Evolutionary conservation across 2,888 invertebrate genomes (phyloP), one percentile per base, ranked within the genome.

Genomic region (Meteorus colon): DNA sequence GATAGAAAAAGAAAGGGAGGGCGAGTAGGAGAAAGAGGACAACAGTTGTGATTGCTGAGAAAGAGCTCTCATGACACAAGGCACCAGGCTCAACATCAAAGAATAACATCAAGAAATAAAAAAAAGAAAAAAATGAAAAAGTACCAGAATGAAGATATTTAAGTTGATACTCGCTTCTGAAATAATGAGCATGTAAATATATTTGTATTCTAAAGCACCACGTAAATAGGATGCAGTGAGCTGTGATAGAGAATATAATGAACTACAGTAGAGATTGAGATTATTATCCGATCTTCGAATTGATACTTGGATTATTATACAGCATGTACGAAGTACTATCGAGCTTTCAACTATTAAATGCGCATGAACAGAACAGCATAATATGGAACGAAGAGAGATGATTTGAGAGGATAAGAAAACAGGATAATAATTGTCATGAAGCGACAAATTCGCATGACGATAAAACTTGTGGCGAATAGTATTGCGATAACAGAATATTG

Each of bases 281-380:
- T 55, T 55, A 55, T 55, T 55, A 55, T 55, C 62, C 27, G 31
- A 62, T 62, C 62, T 62, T 6, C 27, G n/a, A 62, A 62, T 19
- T 29, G 31, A 62, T 62, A 62, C 62, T 62, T n/a, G 31, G 55
- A 62, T 29, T 62, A 62, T 29, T 29, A 29, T 62, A 16, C 62
- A 62, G 31, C 19, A 24, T 55, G 19, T 55, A 62, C 27, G 10
- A 2, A 16, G 2, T n/a, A 12, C 14, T 2, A 16, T 31, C 16
- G n/a, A 62, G 62, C 62, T 62, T 62, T 31, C 62, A 55, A 62
- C 62, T 62, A 4, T 62, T 31, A 27, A 31, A 62, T 62, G n/a
- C 16, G 31, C 14, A 31, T 31, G 14, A 31, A 62, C 29, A 62
- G 19, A 55, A 19, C 19, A 19, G 19, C n/a, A 55, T 55, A n/a